Conservation (phyloP, 1,140 invertebrate genomes). For the Platyscapa corneri region DNA sequence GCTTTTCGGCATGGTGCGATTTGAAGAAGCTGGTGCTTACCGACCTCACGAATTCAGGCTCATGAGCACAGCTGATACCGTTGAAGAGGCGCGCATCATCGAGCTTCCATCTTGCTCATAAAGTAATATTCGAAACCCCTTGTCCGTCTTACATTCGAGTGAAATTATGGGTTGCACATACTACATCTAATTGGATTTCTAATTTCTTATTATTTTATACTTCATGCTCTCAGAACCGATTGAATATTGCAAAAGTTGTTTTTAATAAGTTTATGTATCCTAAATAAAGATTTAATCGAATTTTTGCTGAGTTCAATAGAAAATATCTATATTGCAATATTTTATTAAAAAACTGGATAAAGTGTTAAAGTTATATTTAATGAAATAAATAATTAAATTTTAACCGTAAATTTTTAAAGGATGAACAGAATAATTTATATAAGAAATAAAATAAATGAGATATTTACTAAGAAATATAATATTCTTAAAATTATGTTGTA, state of each 20-base stretch:
- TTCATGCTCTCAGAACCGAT: background rate
- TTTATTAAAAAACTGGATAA: too few relatives aligned
- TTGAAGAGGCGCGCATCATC: constrained; percentile 13
- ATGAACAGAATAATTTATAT: too few relatives aligned
- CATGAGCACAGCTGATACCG: constrained; percentile 63
- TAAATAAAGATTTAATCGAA: too few relatives aligned
- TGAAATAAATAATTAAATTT: too few relatives aligned
- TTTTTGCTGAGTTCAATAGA: too few relatives aligned
- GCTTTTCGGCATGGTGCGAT: background rate
- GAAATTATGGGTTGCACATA: constrained; percentile 10
- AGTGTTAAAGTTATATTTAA: too few relatives aligned
- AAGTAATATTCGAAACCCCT: constrained; percentile 44
- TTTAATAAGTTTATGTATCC: background rate
- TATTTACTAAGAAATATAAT: too few relatives aligned
- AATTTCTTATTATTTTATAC: background rate
- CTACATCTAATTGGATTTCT: constrained; percentile 14
- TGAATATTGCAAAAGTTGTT: background rate
- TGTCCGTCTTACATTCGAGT: background rate
- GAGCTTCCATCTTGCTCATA: constrained; percentile 32
- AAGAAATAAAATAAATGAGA: too few relatives aligned
- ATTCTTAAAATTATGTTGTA: too few relatives aligned
- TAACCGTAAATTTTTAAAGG: too few relatives aligned
- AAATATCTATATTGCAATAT: too few relatives aligned
- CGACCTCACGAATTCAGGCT: background rate
- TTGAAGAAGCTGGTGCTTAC: background rate